A percentile compares a stretch with the other conserved stretches of the same genome.
phyloP scores from a whole-genome alignment of 2,113 vertebrate genomes.

The Paedocypris sp. region DNA sequence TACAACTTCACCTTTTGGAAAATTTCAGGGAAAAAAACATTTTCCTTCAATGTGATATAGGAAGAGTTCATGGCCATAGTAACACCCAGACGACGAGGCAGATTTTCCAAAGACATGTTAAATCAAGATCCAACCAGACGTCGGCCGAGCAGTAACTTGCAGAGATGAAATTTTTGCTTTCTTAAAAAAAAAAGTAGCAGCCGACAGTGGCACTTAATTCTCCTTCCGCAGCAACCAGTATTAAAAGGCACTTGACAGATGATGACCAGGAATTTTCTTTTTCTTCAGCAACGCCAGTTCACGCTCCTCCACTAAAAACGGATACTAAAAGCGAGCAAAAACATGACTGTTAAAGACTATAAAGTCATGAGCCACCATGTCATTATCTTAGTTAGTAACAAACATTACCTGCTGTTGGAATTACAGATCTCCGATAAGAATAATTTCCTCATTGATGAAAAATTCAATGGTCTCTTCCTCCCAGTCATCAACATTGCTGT shows the following conservation, averaged over 20 bases:
- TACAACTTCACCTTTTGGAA: slow-evolving; percentile 37
- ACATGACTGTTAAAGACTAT: neutral
- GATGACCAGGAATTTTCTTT: slow-evolving; percentile 39
- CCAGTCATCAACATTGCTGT: slow-evolving; percentile 97
- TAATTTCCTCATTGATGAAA: slow-evolving; percentile 98
- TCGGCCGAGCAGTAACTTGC: slow-evolving; percentile 9
- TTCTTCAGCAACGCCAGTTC: slow-evolving; percentile 17
- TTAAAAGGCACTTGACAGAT: slow-evolving; percentile 71
- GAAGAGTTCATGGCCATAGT: slow-evolving; percentile 51
- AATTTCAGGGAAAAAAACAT: slow-evolving; percentile 36
- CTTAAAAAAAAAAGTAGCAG: slow-evolving; percentile 17
- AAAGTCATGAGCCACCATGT: neutral
- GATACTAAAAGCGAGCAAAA: neutral
- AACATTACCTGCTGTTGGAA: slow-evolving; percentile 55
- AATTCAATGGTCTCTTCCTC: slow-evolving; percentile 98
- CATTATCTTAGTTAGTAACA: neutral
- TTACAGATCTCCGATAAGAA: slow-evolving; percentile 85
- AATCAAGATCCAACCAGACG: slow-evolving; percentile 33
- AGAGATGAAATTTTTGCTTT: slow-evolving; percentile 14
- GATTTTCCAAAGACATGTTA: slow-evolving; percentile 27
- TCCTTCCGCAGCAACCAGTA: slow-evolving; percentile 51
- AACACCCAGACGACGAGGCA: slow-evolving; percentile 39
- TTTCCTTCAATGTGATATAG: slow-evolving; percentile 40
- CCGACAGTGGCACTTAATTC: slow-evolving; percentile 59
- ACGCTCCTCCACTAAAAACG: slow-evolving; percentile 31